Evolutionary conservation across 2,888 invertebrate species (phyloP).

Genomic region (Luffia ferchaultella): DNA sequence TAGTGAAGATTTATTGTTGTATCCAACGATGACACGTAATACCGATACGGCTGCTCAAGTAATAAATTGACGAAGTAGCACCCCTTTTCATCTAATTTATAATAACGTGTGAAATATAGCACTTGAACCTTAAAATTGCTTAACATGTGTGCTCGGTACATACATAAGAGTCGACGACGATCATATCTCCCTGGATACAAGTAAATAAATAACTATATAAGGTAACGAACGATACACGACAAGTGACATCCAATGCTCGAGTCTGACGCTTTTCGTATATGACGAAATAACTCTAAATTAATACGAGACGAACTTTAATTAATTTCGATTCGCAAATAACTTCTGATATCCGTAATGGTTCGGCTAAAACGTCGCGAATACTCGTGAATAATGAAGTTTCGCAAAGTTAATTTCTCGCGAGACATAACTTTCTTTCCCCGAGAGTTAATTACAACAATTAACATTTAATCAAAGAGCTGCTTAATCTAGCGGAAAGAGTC

Average conservation of each 20-base stretch:
- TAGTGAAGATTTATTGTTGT: not conserved
- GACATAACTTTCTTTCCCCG: conserved; percentile 22
- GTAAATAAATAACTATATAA: too few relatives aligned
- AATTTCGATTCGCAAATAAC: not conserved
- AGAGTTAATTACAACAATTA: conserved; percentile 21
- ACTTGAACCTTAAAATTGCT: too few relatives aligned
- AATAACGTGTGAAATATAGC: too few relatives aligned
- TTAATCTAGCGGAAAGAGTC: conserved; percentile 20
- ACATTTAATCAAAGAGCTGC: conserved; percentile 26
- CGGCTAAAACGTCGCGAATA: conserved; percentile 25
- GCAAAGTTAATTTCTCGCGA: conserved; percentile 25
- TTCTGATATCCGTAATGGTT: conserved; percentile 19
- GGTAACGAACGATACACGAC: too few relatives aligned
- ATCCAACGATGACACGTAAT: not conserved
- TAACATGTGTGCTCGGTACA: too few relatives aligned
- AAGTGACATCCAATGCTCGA: too few relatives aligned
- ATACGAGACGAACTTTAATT: not conserved
- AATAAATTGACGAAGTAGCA: not conserved
- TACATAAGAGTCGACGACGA: too few relatives aligned
- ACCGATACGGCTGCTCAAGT: not conserved
- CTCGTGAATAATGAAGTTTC: conserved; percentile 26
- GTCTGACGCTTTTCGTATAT: not conserved
- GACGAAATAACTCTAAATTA: not conserved
- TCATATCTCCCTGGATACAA: too few relatives aligned
- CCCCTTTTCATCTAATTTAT: not conserved